A percentile compares a stretch with the other conserved stretches of the same genome.
phyloP scores from a whole-genome alignment of 1,140 invertebrate genomes.

The Heliconius congener region DNA sequence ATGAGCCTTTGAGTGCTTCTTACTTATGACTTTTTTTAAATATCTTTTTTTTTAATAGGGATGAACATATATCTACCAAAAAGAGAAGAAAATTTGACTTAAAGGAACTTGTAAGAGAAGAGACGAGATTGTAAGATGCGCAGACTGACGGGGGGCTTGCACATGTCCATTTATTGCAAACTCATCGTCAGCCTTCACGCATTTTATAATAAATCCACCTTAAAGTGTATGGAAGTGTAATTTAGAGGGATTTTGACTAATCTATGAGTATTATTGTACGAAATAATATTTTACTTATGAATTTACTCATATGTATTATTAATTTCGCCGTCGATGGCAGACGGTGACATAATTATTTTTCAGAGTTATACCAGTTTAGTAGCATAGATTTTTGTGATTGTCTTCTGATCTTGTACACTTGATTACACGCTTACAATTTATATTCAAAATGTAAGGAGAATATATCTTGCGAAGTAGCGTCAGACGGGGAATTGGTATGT shows the following conservation, averaged over 20 bases:
- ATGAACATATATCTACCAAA: background rate
- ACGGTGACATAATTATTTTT: background rate
- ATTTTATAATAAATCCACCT: background rate
- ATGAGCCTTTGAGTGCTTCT: too few species aligned
- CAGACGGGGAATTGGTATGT: background rate
- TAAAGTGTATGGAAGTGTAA: background rate
- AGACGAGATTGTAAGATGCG: background rate
- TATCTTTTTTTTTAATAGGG: too few species aligned
- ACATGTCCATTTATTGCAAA: slow-evolving; percentile 3
- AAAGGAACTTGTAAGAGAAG: background rate
- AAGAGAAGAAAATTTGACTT: background rate
- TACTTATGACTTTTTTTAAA: too few species aligned
- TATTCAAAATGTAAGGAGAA: too few species aligned
- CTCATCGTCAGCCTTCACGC: slow-evolving; percentile 13
- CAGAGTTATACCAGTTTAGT: background rate
- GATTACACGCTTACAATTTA: too few species aligned
- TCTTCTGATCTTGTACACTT: too few species aligned
- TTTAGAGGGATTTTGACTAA: background rate
- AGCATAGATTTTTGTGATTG: too few species aligned
- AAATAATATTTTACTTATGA: too few species aligned
- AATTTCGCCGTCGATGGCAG: too few species aligned
- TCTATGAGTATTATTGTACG: background rate
- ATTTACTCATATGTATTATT: too few species aligned
- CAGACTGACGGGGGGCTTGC: slow-evolving; percentile 5
- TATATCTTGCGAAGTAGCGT: background rate